Percentiles rank a stretch among this genome's conserved stretches.
Evolutionary conservation across 2,797 vertebrate species (phyloP).

Genomic region (Pantherophis alleghaniensis): DNA sequence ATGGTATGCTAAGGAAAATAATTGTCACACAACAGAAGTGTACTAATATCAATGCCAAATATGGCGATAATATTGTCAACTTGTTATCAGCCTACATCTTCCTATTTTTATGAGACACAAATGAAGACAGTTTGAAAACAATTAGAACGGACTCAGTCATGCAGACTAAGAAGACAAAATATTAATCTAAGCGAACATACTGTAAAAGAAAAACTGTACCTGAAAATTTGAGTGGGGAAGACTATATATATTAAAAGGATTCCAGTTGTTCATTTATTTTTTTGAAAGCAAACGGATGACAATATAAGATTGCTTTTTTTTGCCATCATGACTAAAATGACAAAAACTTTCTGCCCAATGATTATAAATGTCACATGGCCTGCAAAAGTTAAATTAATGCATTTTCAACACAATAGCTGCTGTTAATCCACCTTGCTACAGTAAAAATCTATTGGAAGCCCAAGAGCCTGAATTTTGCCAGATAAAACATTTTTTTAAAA

Average conservation of each 20-base stretch:
- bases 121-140: constrained; percentile 60
- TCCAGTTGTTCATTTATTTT: neutral
- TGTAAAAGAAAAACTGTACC: neutral
- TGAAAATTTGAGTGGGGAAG: neutral
- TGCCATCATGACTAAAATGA: neutral
- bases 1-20: constrained; percentile 64
- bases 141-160: constrained; percentile 28
- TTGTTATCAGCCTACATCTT: constrained; percentile 48
- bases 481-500: neutral
- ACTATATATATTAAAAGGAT: neutral
- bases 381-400: neutral
- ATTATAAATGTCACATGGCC: constrained; percentile 10
- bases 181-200: neutral
- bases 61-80: constrained; percentile 59
- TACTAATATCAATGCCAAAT: constrained; percentile 67
- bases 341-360: neutral
- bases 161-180: constrained; percentile 29
- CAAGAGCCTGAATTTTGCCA: neutral
- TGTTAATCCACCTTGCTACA: neutral
- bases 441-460: neutral
- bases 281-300: neutral
- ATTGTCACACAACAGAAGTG: constrained; percentile 70
- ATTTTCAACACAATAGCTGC: constrained; percentile 10
- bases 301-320: constrained; percentile 1
- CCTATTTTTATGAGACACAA: constrained; percentile 44